These are phyloP conservation scores for Plecotus auritus DNA, from an alignment of 2,113 vertebrate species.

Conservation along the genomic window DNA sequence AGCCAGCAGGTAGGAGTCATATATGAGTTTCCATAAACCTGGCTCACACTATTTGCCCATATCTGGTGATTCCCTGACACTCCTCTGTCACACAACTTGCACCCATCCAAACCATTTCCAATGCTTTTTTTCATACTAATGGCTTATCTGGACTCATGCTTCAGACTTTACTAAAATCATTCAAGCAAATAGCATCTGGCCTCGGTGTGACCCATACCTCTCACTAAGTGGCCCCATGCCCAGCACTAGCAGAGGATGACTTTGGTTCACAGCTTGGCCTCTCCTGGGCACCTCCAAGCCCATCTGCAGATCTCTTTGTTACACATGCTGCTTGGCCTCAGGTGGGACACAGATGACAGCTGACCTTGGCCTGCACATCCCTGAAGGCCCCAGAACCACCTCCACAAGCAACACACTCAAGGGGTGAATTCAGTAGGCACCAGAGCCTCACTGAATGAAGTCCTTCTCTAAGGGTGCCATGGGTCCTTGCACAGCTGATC, in stretches of 20 bases:
- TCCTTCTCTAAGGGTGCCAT: background rate
- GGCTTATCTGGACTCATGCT: background rate
- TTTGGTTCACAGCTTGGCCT: background rate
- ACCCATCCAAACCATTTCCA: background rate
- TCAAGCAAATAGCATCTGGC: background rate
- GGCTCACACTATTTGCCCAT: background rate
- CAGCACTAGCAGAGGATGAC: background rate
- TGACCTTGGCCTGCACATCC: background rate
- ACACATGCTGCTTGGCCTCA: background rate
- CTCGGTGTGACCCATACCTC: background rate
- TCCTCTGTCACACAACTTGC: background rate
- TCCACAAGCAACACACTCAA: background rate
- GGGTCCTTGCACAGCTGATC: background rate
- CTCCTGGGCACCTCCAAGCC: no score
- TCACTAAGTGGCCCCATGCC: background rate
- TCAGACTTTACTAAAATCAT: background rate
- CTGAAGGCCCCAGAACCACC: background rate
- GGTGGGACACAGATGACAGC: background rate
- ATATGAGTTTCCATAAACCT: background rate
- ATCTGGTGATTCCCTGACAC: background rate
- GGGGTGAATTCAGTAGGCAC: background rate
- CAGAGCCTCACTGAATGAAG: background rate
- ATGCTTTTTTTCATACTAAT: background rate
- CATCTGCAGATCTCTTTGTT: background rate
- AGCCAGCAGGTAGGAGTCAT: background rate